phyloP scores from a whole-genome alignment of 2,888 invertebrate species.

The Elmis aenea region DNA sequence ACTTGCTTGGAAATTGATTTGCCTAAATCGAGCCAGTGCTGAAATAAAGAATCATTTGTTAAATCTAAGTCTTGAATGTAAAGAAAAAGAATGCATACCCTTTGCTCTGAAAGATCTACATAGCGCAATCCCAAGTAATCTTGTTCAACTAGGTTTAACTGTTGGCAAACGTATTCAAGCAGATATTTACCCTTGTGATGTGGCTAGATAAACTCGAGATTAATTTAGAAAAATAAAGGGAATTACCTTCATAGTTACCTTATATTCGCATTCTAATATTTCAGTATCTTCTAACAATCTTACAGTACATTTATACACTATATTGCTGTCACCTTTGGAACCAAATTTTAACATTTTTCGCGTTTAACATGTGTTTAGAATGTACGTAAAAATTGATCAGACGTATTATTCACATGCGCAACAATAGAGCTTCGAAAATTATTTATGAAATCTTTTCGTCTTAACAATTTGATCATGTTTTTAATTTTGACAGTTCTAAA shows the following conservation, averaged over 20 bases:
- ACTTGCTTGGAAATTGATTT: conserved; percentile 89
- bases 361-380: conserved; percentile 15
- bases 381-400: background rate
- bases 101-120: conserved; percentile 82
- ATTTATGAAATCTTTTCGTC: background rate
- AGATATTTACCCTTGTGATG: conserved; percentile 86
- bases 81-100: conserved; percentile 53
- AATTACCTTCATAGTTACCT: conserved; percentile 54
- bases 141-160: conserved; percentile 84
- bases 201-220: conserved; percentile 56
- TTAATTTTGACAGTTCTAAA: no score
- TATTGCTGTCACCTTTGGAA: conserved; percentile 66
- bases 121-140: conserved; percentile 93
- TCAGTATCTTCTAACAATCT: conserved; percentile 86
- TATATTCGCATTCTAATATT: conserved; percentile 89
- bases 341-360: conserved; percentile 46
- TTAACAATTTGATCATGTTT: background rate
- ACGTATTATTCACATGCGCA: background rate
- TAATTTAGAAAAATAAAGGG: conserved; percentile 12
- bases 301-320: conserved; percentile 82
- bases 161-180: conserved; percentile 85
- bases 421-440: no score
- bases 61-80: conserved; percentile 4
- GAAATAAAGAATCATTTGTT: conserved; percentile 42
- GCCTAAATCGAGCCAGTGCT: conserved; percentile 93